Evolutionary conservation across 2,888 invertebrate species (phyloP).

Genomic region (Abrostola triplasia): DNA sequence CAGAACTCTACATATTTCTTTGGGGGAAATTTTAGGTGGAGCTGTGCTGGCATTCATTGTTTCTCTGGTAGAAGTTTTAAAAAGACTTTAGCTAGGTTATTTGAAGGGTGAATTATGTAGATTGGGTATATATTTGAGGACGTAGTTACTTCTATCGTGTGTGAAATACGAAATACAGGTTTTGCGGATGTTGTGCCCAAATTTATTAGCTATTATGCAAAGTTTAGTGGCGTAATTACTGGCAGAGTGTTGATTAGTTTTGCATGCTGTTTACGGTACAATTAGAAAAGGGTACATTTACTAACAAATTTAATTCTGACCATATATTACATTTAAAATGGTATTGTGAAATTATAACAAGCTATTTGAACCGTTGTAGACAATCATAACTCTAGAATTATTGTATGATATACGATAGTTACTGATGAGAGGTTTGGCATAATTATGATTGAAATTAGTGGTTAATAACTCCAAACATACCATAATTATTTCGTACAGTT

Average conservation of each 20-base stretch:
- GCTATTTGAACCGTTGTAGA: too few relatives aligned
- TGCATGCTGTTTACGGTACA: conserved; percentile 45
- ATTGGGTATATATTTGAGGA: conserved; percentile 34
- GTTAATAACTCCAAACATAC: too few relatives aligned
- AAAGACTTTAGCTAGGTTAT: conserved; percentile 61
- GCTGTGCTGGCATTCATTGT: conserved; percentile 61
- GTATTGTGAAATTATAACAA: too few relatives aligned
- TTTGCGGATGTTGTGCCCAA: conserved; percentile 42
- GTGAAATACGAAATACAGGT: conserved; percentile 41
- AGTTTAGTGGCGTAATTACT: conserved; percentile 57
- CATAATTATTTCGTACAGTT: too few relatives aligned
- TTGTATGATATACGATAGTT: too few relatives aligned
- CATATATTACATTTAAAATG: too few relatives aligned
- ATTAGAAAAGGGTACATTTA: conserved; percentile 38
- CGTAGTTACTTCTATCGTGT: conserved; percentile 17
- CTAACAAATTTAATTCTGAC: conserved; percentile 29
- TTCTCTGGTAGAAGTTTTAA: conserved; percentile 59
- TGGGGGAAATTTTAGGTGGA: conserved; percentile 67
- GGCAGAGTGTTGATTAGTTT: conserved; percentile 56
- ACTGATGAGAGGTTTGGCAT: too few relatives aligned
- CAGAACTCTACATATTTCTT: conserved; percentile 73
- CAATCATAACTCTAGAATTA: too few relatives aligned
- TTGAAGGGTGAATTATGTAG: conserved; percentile 56
- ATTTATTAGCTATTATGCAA: conserved; percentile 59
- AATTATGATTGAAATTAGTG: too few relatives aligned